Conservation (phyloP, 2,888 invertebrate species). For the Abrostola tripartita region DNA sequence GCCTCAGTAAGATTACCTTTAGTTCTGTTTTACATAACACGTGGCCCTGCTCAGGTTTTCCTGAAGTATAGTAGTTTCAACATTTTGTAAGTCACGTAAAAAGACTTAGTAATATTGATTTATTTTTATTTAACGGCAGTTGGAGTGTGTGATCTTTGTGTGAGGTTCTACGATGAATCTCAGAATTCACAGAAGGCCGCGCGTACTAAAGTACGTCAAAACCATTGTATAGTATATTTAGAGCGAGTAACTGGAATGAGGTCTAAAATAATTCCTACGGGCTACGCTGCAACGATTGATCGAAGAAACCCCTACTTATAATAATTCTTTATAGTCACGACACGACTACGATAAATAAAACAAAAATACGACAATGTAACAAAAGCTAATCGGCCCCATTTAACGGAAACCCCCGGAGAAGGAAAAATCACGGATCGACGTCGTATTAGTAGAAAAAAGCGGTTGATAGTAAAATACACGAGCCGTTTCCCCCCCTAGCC, state of each 20-base stretch:
- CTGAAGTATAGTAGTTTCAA: too few species aligned
- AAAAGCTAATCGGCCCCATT: slow-evolving; percentile 18
- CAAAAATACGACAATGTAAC: slow-evolving; percentile 20
- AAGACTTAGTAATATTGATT: too few species aligned
- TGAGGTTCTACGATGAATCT: too few species aligned
- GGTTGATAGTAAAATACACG: slow-evolving; percentile 36
- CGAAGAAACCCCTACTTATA: slow-evolving; percentile 22
- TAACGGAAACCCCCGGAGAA: slow-evolving; percentile 28
- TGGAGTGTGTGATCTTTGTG: too few species aligned
- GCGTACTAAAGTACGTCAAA: too few species aligned
- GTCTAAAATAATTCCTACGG: slow-evolving; percentile 18
- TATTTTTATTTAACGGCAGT: too few species aligned
- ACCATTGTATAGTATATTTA: too few species aligned
- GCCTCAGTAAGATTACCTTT: background rate
- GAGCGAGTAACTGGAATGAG: slow-evolving; percentile 1
- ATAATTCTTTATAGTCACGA: slow-evolving; percentile 35
- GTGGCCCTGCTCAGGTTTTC: slow-evolving; percentile 2
- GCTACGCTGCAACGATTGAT: background rate
- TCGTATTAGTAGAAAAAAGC: slow-evolving; percentile 32
- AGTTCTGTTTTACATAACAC: background rate
- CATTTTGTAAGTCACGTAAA: background rate
- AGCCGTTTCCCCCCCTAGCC: slow-evolving; percentile 35
- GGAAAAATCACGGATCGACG: slow-evolving; percentile 38
- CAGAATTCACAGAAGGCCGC: too few species aligned
- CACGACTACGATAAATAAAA: slow-evolving; percentile 41